Base-by-base conservation (phyloP, 1,140 invertebrate species). In the Cherax destructor region DNA sequence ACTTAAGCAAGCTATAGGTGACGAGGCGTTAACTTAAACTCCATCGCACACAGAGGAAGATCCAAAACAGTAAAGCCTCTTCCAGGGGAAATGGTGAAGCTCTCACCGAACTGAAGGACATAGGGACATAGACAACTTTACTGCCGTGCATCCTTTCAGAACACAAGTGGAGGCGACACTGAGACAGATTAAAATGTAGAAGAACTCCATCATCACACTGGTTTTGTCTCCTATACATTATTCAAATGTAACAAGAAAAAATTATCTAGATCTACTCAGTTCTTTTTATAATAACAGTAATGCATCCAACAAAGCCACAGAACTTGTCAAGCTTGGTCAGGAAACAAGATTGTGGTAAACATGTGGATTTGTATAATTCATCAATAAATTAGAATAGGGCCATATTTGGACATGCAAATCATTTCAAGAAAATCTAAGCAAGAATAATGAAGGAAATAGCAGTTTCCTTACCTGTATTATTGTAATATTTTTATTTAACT, bases 161-260 rank as follows among this genome's bases (percentile, higher is more conserved):
- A 78, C 81, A 83, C 77, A 88, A 80, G 85, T 88, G 86, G 86
- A 88, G 85, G 86, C 86, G 56, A 88, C 87, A 89, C 80, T 83
- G 61, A 89, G 81, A 90, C 69, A 84, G 88, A 90, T 90, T 83
- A 77, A 84, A 84, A 90, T 76, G 88, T 83, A 84, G 88, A 84
- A 84, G 80, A 84, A 90, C 80, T 83, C 81, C 88, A 78, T 90
- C 88, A 77, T 84, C 80, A 88, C 86, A 88, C 78, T 86, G 84
- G 84, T 77, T 77, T 88, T 88, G 86, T 88, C 86, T 88, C 86
- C 78, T 88, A 88, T 88, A 88, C 86, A 90, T 76, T 90, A 91
- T 85, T 91, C 88, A 91, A 91, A 91, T 91, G 83, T 91, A 91
- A 91, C 88, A 91, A 91, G 88, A 91, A 91, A 89, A 91, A 79